Evolutionary conservation across 1,140 invertebrate genomes (phyloP).

Genomic region (Dolichoris vasculosae): DNA sequence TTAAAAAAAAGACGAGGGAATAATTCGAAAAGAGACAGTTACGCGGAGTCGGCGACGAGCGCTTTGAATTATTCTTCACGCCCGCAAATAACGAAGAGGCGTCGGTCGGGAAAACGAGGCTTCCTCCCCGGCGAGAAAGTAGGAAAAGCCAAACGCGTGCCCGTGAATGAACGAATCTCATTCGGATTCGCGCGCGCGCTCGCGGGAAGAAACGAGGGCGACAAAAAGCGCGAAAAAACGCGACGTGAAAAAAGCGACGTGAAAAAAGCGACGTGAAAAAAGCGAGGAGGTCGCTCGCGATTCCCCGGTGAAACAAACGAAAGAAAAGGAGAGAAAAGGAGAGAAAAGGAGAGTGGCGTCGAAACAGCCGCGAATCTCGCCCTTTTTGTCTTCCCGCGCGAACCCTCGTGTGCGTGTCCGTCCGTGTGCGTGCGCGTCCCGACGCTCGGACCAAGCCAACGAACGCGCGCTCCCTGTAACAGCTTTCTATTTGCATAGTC

Average conservation of each 20-base stretch:
- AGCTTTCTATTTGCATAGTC: slow-evolving; percentile 74
- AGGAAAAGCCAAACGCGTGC: slow-evolving; percentile 38
- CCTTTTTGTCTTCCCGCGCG: slow-evolving; percentile 19
- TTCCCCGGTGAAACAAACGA: too few species aligned
- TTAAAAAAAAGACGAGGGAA: background rate
- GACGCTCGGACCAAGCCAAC: slow-evolving; percentile 56
- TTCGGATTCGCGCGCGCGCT: background rate
- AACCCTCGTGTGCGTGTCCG: slow-evolving; percentile 58
- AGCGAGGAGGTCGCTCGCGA: slow-evolving; percentile 50
- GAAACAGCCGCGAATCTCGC: slow-evolving; percentile 13
- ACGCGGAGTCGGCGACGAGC: slow-evolving; percentile 19
- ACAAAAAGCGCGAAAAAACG: too few species aligned
- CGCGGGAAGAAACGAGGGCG: slow-evolving; percentile 34
- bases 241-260: too few species aligned
- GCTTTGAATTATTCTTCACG: slow-evolving; percentile 59
- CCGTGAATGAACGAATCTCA: slow-evolving; percentile 47
- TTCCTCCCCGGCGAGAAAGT: slow-evolving; percentile 16
- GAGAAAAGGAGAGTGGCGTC: slow-evolving; percentile 48
- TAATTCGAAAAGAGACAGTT: slow-evolving; percentile 12
- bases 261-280: too few species aligned
- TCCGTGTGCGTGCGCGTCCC: slow-evolving; percentile 56
- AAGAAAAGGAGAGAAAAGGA: too few species aligned
- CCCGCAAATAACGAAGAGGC: slow-evolving; percentile 55
- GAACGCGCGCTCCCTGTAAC: slow-evolving; percentile 67
- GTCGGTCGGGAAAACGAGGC: slow-evolving; percentile 36